A percentile compares a stretch with the other conserved stretches of the same genome.
Conservation (phyloP, 1,140 invertebrate genomes). For the Phthorimaea operculella region DNA sequence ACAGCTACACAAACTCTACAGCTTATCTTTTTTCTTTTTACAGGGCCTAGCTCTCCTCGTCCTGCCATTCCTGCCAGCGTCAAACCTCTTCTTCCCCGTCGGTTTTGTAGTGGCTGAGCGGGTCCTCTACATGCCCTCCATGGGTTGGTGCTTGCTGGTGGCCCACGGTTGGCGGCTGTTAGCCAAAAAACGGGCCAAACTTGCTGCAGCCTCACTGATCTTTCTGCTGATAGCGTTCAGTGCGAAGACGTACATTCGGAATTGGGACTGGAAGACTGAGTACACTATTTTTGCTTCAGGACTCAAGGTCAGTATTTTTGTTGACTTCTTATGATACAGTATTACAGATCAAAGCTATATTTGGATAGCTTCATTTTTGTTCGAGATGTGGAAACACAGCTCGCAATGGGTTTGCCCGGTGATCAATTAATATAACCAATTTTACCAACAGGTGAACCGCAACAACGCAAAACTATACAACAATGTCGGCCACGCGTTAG, state of each 20-base stretch:
- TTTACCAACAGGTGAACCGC: slow-evolving; percentile 78
- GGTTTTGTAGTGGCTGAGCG: slow-evolving; percentile 97
- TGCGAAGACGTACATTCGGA: slow-evolving; percentile 85
- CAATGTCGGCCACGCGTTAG: slow-evolving; percentile 95
- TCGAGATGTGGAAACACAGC: no score
- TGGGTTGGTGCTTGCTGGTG: slow-evolving; percentile 95
- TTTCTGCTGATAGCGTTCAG: slow-evolving; percentile 77
- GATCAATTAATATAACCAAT: background rate
- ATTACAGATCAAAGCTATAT: no score
- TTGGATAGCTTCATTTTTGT: no score
- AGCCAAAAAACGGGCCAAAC: slow-evolving; percentile 69
- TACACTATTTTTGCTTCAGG: slow-evolving; percentile 94
- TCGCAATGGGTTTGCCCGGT: no score
- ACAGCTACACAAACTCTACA: no score
- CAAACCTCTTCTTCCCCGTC: slow-evolving; percentile 97
- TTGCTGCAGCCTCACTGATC: slow-evolving; percentile 71
- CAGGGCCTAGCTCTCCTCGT: slow-evolving; percentile 87
- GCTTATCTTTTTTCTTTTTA: slow-evolving; percentile 31
- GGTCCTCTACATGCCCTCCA: slow-evolving; percentile 96
- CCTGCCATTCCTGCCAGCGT: slow-evolving; percentile 94
- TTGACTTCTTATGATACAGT: background rate
- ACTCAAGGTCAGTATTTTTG: slow-evolving; percentile 67
- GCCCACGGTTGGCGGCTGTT: slow-evolving; percentile 79
- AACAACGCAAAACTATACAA: slow-evolving; percentile 96
- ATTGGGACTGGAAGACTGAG: slow-evolving; percentile 93